Percentiles rank a stretch among this genome's conserved stretches.
Conservation (phyloP, 92 coral and sea anemone species). For the Epizoanthus stellaris region DNA sequence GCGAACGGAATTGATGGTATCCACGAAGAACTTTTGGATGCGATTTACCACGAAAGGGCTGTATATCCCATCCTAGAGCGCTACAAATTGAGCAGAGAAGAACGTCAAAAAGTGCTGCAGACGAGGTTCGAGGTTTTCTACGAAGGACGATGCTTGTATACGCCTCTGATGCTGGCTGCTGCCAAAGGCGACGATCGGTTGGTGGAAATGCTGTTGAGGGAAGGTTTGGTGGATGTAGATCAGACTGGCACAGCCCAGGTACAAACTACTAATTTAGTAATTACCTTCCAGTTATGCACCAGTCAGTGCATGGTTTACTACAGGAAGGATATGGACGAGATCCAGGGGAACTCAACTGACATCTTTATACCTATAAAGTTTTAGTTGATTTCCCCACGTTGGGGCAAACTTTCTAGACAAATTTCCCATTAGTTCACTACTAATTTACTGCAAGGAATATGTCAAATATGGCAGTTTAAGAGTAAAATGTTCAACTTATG, state of each 20-base stretch:
- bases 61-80: conserved; percentile 50
- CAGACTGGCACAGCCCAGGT: conserved; percentile 59
- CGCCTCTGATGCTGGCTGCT: conserved; percentile 55
- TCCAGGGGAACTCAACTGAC: no score
- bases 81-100: conserved; percentile 48
- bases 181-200: conserved; percentile 56
- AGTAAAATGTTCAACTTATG: no score
- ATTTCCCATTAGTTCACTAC: no score
- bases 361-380: no score
- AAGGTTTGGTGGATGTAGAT: conserved; percentile 47
- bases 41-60: conserved; percentile 32
- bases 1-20: conserved; percentile 11
- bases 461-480: no score
- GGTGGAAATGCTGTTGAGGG: conserved; percentile 47
- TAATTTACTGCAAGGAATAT: no score
- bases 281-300: no score
- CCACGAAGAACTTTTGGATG: conserved; percentile 24
- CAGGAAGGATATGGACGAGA: no score
- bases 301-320: no score
- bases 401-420: no score
- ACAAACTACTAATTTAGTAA: not conserved
- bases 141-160: conserved; percentile 51
- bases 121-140: conserved; percentile 56
- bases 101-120: conserved; percentile 52
- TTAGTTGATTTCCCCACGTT: no score